These are phyloP conservation scores for Mya arenaria DNA, from an alignment of 1,140 invertebrate species.

Conservation along the genomic window DNA sequence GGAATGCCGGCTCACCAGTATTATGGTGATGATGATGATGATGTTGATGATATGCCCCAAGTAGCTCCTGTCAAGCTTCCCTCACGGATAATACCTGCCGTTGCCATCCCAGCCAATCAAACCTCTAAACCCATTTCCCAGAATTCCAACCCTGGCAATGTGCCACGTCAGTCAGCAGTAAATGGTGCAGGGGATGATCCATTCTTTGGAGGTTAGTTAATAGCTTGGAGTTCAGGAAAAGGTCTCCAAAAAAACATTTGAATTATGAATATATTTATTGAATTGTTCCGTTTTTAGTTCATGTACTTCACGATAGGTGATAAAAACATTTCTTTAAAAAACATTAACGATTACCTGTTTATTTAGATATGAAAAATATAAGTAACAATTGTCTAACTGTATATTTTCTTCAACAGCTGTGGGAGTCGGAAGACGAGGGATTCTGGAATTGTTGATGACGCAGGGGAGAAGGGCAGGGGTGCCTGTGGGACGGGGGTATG, in stretches of 20 bases:
- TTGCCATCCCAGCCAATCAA: background rate
- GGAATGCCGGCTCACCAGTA: background rate
- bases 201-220: background rate
- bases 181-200: background rate
- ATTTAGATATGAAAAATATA: too few relatives aligned
- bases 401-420: too few relatives aligned
- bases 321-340: too few relatives aligned
- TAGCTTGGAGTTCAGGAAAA: too few relatives aligned
- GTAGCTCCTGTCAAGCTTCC: background rate
- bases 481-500: conserved; percentile 4
- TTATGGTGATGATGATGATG: background rate
- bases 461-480: conserved; percentile 3
- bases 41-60: background rate
- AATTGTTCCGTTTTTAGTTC: too few relatives aligned
- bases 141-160: background rate
- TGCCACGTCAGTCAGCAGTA: background rate
- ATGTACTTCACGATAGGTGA: too few relatives aligned
- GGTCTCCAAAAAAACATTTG: too few relatives aligned
- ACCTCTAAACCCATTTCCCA: background rate
- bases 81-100: background rate
- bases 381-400: too few relatives aligned
- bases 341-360: too few relatives aligned
- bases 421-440: conserved; percentile 2
- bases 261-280: too few relatives aligned
- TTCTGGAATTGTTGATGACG: conserved; percentile 16